Evolutionary conservation across 1,140 invertebrate genomes (phyloP), one percentile per base, ranked within the genome.

Genomic region (Drosophila kepulauana): DNA sequence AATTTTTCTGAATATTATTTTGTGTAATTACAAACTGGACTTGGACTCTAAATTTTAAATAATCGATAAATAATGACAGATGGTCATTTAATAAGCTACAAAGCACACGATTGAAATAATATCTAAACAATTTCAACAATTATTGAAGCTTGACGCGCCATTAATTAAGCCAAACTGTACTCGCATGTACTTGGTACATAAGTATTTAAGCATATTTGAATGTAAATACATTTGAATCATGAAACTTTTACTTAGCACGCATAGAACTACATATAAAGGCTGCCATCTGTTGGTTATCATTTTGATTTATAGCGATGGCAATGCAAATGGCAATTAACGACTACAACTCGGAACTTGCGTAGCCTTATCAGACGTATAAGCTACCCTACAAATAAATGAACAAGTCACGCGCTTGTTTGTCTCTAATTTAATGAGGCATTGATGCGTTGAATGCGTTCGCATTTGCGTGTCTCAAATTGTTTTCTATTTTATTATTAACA

Each of bases 381-480:
- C 25, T 62, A 15, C 45, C 67, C 46, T 43, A 43, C 10, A 43
- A 46, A 52, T 48, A 43, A 46, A 52, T 48, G 16, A 69, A 78
- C 59, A 70, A 72, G 43, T 78, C 65, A 70, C 59, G 68, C 65
- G 69, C 59, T 57, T 77, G 70, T 77, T 54, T 79, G 67, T 71
- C 43, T 43, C 75, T 59, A 88, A 89, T 89, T 88, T 82, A 58
- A 30, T 66, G 65, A 48, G 65, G 81, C 85, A 89, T 89, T 81
- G 85, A 88, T 73, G 85, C 85, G 81, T 85, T 75, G 54, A 75
- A 54, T 46, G 67, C 52, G 52, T 35, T 57, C 20, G 15, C 46
- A 45, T 48, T 88, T 78, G 84, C 85, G 84, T 88, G 84, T 75
- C 62, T 62, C 78, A 85, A 89, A 85, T 85, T 85, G 78, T 73